phyloP scores from a whole-genome alignment of 2,797 vertebrate genomes.

The Ataeniobius toweri region DNA sequence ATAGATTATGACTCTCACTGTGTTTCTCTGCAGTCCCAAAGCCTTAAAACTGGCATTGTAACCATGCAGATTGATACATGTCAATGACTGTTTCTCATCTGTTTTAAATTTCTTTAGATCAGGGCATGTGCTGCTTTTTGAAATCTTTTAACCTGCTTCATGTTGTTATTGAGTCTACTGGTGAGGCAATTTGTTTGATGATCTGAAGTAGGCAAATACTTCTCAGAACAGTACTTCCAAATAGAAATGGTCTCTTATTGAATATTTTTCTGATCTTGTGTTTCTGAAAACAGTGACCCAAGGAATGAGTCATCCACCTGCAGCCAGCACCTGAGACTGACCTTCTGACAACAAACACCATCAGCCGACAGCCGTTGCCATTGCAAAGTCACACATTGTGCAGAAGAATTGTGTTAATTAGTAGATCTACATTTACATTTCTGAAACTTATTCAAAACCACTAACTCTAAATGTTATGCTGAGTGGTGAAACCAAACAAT shows the following conservation, averaged over 20 bases:
- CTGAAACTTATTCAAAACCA: constrained; percentile 15
- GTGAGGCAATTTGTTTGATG: not conserved
- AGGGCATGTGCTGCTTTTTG: not conserved
- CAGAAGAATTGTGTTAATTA: constrained; percentile 7
- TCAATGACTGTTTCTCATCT: not conserved
- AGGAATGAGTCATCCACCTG: constrained; percentile 45
- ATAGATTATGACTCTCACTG: not conserved
- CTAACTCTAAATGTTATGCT: constrained; percentile 14
- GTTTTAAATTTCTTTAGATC: not conserved
- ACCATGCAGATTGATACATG: not conserved
- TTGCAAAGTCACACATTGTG: constrained; percentile 16
- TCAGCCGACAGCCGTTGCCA: constrained; percentile 16
- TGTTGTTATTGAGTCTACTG: not conserved
- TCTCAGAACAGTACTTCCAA: not conserved
- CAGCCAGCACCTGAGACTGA: constrained; percentile 69
- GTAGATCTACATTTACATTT: constrained; percentile 13
- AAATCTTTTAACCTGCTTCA: not conserved
- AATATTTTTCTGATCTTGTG: constrained; percentile 54
- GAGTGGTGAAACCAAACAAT: constrained; percentile 24
- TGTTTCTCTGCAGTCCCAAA: not conserved
- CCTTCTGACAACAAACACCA: constrained; percentile 50
- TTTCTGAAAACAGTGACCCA: constrained; percentile 57
- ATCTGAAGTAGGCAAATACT: not conserved
- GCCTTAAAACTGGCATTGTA: not conserved
- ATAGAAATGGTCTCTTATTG: constrained; percentile 14